Evolutionary conservation across 2,888 invertebrate species (phyloP), one percentile per base, ranked within the genome.

Genomic region (Noctua fimbriata): DNA sequence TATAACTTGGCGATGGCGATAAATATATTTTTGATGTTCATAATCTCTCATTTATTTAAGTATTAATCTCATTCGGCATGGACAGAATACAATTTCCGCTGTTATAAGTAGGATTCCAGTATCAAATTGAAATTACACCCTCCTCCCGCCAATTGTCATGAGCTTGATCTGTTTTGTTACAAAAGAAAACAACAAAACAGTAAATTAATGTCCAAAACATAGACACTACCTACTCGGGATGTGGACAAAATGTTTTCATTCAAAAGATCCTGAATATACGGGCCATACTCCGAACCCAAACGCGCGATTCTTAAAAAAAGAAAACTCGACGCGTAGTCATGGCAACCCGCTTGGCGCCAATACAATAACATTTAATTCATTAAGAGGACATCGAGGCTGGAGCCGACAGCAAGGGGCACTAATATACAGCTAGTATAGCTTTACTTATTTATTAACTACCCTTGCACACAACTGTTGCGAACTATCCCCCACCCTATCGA

Each of bases 241-340:
- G n/a, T n/a, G 0, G 66, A 41, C 36, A 70, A 60, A 44, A 41
- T 3, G 2, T 58, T 55, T 73, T 7, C 32, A 69, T 6, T 16
- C 0, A 41, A 58, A 75, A 58, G 4, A 21, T 9, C 47, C 2
- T 2, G 3, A 58, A 24, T 4, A 7, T 49, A n/a, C 18, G 32
- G 24, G 3, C 47, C 44, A 49, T 18, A 52, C 36, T 60, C 49
- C 24, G 65, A 58, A 73, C 69, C 16, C 24, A 16, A n/a, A n/a
- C 72, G 16, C 78, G 69, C 72, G 41, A 65, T 24, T 82, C 69
- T 82, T 32, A 63, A 71, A 83, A 83, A 85, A 79, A 73, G 36
- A 78, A 69, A 55, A 44, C 32, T 36, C 55, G 36, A 87, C 87
- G 83, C 92, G 89, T 86, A 88, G 81, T 78, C 72, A 69, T 65